Conservation (phyloP, 2,797 vertebrate genomes). For the Leptatherina wallacei region DNA sequence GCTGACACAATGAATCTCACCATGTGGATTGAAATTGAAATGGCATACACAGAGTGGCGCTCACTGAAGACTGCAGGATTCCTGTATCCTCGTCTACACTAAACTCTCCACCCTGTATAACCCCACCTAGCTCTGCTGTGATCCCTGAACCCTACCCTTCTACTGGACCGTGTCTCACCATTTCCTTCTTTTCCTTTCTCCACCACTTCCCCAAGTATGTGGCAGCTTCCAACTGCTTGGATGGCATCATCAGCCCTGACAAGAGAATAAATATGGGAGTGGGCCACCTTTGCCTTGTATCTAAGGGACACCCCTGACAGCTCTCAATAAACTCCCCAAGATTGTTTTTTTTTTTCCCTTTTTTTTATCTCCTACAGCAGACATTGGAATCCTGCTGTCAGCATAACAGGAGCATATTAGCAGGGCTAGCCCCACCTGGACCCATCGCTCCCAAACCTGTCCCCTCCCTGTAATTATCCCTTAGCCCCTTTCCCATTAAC, state of each 20-base stretch:
- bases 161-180: slow-evolving; percentile 46
- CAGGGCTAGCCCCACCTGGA: slow-evolving; percentile 81
- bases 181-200: slow-evolving; percentile 6
- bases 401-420: slow-evolving; percentile 88
- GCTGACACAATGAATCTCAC: slow-evolving; percentile 57
- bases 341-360: slow-evolving; percentile 66
- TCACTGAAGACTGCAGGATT: slow-evolving; percentile 52
- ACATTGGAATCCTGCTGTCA: slow-evolving; percentile 87
- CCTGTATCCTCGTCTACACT: slow-evolving; percentile 32
- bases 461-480: slow-evolving; percentile 89
- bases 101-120: slow-evolving; percentile 44
- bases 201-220: slow-evolving; percentile 50
- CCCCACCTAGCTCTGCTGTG: slow-evolving; percentile 48
- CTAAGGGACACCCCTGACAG: slow-evolving; percentile 71
- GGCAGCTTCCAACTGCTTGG: slow-evolving; percentile 56
- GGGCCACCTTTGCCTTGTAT: slow-evolving; percentile 56
- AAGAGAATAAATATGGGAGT: slow-evolving; percentile 79
- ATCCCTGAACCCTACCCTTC: slow-evolving; percentile 76
- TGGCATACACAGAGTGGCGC: slow-evolving; percentile 59
- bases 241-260: slow-evolving; percentile 78
- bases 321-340: slow-evolving; percentile 80
- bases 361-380: slow-evolving; percentile 82
- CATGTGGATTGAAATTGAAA: slow-evolving; percentile 65
- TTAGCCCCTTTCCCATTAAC: slow-evolving; percentile 87
- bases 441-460: slow-evolving; percentile 80